These are phyloP conservation scores for Loxodonta africana DNA, from an alignment of 2,113 vertebrate genomes.

Conservation along the genomic window DNA sequence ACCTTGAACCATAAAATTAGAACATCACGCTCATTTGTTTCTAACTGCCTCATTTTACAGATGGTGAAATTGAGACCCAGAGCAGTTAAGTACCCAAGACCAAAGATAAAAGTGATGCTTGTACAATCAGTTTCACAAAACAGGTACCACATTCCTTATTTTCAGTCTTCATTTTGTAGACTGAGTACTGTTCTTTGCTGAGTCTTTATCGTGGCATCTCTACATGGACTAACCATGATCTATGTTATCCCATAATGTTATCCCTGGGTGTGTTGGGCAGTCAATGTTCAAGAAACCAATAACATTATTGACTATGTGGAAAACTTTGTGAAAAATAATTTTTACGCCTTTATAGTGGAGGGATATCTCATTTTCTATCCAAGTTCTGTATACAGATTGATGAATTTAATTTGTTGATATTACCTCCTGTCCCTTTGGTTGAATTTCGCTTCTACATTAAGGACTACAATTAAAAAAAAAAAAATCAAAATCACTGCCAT, in stretches of 20 bases:
- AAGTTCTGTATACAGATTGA: neutral
- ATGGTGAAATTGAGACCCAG: neutral
- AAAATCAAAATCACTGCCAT: neutral
- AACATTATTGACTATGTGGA: neutral
- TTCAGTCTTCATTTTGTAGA: neutral
- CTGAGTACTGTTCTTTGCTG: neutral
- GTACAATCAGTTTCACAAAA: neutral
- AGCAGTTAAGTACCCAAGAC: neutral
- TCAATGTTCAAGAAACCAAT: neutral
- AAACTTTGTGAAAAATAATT: neutral
- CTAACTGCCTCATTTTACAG: neutral
- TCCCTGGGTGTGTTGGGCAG: neutral
- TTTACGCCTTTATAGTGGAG: neutral
- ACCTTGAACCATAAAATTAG: slow-evolving; percentile 4
- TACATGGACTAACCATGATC: neutral
- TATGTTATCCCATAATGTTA: too few species aligned
- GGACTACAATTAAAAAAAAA: slow-evolving; percentile 25
- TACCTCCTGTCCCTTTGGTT: neutral
- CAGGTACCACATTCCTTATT: neutral
- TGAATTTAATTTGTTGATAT: neutral
- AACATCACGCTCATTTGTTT: slow-evolving; percentile 19
- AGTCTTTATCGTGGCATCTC: neutral
- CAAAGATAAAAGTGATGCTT: neutral
- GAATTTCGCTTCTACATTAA: slow-evolving; percentile 5
- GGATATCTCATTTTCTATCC: neutral